These are phyloP conservation scores for Liodrosophila aerea DNA, from an alignment of 2,888 invertebrate genomes.

Conservation along the genomic window DNA sequence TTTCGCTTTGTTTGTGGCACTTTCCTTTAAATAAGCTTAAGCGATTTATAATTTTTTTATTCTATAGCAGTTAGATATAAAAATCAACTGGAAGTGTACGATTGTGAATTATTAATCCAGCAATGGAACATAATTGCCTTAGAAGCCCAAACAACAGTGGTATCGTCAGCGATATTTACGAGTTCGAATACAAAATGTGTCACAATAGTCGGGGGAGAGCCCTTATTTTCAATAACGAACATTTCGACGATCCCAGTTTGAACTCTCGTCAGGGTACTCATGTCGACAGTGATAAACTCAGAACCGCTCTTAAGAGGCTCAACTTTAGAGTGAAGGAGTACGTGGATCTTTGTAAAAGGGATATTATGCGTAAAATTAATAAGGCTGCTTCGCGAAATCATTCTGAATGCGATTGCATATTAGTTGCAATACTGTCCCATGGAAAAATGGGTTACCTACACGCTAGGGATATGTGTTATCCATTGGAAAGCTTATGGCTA, in stretches of 20 bases:
- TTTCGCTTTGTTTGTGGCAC: no score
- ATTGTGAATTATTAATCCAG: no score
- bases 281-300: constrained; percentile 89
- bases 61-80: neutral
- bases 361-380: constrained; percentile 86
- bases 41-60: no score
- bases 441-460: constrained; percentile 93
- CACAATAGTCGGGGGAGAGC: constrained; percentile 91
- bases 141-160: constrained; percentile 20
- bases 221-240: constrained; percentile 94
- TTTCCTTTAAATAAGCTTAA: no score
- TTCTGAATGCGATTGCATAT: constrained; percentile 90
- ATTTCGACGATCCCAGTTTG: constrained; percentile 88
- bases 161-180: constrained; percentile 28
- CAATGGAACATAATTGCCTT: no score
- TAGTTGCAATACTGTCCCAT: constrained; percentile 92
- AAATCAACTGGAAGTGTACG: neutral
- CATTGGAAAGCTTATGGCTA: constrained; percentile 90
- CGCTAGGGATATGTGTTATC: constrained; percentile 91
- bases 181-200: constrained; percentile 91
- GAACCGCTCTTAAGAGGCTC: constrained; percentile 85
- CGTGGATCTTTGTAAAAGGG: constrained; percentile 86
- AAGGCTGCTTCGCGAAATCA: constrained; percentile 90
- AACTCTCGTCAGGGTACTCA: constrained; percentile 91
- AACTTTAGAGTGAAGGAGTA: constrained; percentile 88